Evolutionary conservation across 2,888 invertebrate species (phyloP).

Genomic region (Thymelicus acteon): DNA sequence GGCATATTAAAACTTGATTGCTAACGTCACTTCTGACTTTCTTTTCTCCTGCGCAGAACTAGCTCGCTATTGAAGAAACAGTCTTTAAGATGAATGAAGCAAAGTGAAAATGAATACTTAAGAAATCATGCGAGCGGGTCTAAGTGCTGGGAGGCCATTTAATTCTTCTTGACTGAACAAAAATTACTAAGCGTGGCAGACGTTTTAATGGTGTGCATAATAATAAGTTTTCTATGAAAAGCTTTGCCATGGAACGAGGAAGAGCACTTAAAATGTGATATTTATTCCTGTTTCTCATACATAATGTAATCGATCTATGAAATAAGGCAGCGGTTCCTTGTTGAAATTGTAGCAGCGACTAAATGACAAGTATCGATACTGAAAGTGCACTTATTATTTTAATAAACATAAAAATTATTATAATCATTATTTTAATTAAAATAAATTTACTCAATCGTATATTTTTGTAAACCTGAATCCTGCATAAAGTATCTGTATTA

Average conservation of each 20-base stretch:
- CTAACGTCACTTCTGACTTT: not conserved
- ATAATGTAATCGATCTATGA: too few relatives aligned
- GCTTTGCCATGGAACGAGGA: not conserved
- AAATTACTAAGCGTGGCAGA: constrained; percentile 2
- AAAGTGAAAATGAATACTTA: constrained; percentile 6
- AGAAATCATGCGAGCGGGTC: not conserved
- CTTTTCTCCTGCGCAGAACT: not conserved
- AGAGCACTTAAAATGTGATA: too few relatives aligned
- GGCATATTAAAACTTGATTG: not conserved
- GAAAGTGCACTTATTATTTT: too few relatives aligned
- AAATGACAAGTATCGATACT: too few relatives aligned
- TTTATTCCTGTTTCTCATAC: too few relatives aligned
- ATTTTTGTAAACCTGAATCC: not conserved
- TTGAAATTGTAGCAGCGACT: too few relatives aligned
- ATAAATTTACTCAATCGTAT: too few relatives aligned
- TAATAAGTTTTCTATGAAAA: not conserved
- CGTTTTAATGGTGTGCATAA: not conserved
- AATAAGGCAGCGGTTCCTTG: too few relatives aligned
- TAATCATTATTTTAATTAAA: not conserved
- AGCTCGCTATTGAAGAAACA: constrained; percentile 1
- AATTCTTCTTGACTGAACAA: constrained; percentile 14
- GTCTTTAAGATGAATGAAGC: not conserved
- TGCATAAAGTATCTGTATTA: constrained; percentile 29
- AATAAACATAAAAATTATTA: too few relatives aligned
- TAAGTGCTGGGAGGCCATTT: constrained; percentile 14